Evolutionary conservation across 2,113 vertebrate genomes (phyloP).

Genomic region (Psophia crepitans): DNA sequence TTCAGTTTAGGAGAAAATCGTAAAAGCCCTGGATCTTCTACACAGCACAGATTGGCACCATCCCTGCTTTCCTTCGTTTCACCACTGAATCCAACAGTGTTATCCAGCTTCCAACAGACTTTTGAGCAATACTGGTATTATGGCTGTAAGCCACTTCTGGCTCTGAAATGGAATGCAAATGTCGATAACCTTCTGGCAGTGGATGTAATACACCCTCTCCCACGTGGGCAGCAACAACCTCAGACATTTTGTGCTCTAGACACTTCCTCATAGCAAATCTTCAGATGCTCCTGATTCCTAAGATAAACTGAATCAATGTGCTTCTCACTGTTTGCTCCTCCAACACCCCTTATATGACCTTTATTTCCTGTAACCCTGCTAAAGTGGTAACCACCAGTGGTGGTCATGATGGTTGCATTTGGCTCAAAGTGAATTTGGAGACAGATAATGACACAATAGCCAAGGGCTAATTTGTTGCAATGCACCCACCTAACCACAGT

Average conservation of each 20-base stretch:
- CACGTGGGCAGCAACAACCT: not conserved
- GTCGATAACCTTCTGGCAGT: not conserved
- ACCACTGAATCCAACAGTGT: not conserved
- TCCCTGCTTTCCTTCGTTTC: not conserved
- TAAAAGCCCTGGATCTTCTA: not conserved
- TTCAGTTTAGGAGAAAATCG: not conserved
- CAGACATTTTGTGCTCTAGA: not conserved
- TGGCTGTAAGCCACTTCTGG: not conserved
- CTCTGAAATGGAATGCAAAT: not conserved
- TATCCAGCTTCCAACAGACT: not conserved
- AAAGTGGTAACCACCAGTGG: no score
- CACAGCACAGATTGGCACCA: not conserved
- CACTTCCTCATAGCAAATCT: not conserved
- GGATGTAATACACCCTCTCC: not conserved
- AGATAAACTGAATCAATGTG: not conserved
- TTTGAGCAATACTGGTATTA: not conserved
- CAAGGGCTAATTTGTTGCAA: no score
- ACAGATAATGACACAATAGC: no score
- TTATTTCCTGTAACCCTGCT: no score
- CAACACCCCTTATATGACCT: no score
- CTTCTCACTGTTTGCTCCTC: no score
- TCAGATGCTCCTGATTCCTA: not conserved
- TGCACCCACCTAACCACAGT: no score
- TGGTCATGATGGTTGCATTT: no score
- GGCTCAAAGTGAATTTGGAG: no score